phyloP scores from a whole-genome alignment of 2,113 vertebrate genomes.

The Xyrauchen texanus region DNA sequence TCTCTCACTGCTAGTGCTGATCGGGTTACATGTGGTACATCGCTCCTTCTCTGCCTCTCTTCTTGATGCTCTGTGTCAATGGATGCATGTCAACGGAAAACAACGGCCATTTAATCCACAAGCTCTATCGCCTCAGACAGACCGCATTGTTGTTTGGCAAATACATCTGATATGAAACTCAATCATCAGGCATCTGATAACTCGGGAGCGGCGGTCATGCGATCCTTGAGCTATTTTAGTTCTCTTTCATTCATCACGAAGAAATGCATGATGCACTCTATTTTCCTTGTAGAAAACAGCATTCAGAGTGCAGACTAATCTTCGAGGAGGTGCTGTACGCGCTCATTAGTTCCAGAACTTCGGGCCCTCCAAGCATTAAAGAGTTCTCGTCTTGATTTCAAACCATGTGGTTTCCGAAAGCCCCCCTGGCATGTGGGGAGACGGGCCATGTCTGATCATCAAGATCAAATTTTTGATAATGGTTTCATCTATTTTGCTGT shows the following conservation, averaged over 20 bases:
- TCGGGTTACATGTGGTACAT: slow-evolving; percentile 44
- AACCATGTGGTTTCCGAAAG: slow-evolving; percentile 34
- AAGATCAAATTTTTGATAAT: slow-evolving; percentile 48
- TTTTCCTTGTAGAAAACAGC: background rate
- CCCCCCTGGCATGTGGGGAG: background rate
- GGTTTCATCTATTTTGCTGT: slow-evolving; percentile 55
- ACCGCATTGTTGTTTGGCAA: slow-evolving; percentile 1
- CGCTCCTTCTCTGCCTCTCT: slow-evolving; percentile 1
- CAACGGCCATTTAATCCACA: slow-evolving; percentile 46
- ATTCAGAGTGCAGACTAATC: slow-evolving; percentile 34
- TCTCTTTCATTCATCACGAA: slow-evolving; percentile 37
- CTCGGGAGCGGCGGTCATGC: slow-evolving; percentile 13
- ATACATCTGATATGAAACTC: slow-evolving; percentile 42
- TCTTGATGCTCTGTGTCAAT: slow-evolving; percentile 5
- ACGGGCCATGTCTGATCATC: slow-evolving; percentile 26
- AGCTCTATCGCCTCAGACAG: slow-evolving; percentile 32
- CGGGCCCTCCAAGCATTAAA: slow-evolving; percentile 20
- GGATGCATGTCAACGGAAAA: slow-evolving; percentile 41
- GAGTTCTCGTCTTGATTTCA: slow-evolving; percentile 36
- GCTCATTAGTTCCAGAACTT: slow-evolving; percentile 38
- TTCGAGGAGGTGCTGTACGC: slow-evolving; percentile 1
- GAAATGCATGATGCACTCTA: slow-evolving; percentile 41
- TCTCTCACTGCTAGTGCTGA: slow-evolving; percentile 26
- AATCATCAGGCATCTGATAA: slow-evolving; percentile 33
- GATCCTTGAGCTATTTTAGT: slow-evolving; percentile 31